Conservation (phyloP, 1,140 invertebrate genomes). For the Whitmania pigra region DNA sequence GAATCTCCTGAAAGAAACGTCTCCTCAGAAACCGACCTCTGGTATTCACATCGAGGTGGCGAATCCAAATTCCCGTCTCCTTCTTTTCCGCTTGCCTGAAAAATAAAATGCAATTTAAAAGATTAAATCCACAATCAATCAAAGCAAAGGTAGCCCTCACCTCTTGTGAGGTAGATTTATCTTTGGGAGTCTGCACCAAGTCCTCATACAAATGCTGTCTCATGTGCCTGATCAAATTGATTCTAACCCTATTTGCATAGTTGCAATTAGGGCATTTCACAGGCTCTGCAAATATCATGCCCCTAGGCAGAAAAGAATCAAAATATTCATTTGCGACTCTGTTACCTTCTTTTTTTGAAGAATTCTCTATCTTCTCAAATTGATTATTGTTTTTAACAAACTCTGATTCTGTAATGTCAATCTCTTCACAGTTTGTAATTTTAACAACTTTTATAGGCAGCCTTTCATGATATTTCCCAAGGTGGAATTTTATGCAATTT, state of each 20-base stretch:
- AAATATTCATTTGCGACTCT: background rate
- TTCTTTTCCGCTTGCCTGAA: too few species aligned
- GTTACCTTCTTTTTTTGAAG: background rate
- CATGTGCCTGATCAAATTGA: constrained; percentile 22
- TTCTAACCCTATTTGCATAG: constrained; percentile 17
- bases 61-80: too few species aligned
- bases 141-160: too few species aligned
- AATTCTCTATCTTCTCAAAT: background rate
- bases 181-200: background rate
- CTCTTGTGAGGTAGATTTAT: background rate
- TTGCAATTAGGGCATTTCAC: constrained; percentile 21
- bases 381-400: background rate
- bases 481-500: constrained; percentile 18
- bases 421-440: constrained; percentile 7
- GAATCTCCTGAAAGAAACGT: too few species aligned
- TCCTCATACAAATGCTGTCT: constrained; percentile 15
- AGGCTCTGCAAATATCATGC: constrained; percentile 22
- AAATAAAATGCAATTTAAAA: too few species aligned
- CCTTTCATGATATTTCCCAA: constrained; percentile 16
- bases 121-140: too few species aligned
- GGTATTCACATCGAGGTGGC: too few species aligned
- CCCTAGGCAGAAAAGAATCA: constrained; percentile 15
- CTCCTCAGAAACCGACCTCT: too few species aligned
- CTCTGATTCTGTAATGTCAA: background rate
- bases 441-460: constrained; percentile 13